Base-by-base conservation (phyloP, 2,113 vertebrate species). In the Helogale parvula region DNA sequence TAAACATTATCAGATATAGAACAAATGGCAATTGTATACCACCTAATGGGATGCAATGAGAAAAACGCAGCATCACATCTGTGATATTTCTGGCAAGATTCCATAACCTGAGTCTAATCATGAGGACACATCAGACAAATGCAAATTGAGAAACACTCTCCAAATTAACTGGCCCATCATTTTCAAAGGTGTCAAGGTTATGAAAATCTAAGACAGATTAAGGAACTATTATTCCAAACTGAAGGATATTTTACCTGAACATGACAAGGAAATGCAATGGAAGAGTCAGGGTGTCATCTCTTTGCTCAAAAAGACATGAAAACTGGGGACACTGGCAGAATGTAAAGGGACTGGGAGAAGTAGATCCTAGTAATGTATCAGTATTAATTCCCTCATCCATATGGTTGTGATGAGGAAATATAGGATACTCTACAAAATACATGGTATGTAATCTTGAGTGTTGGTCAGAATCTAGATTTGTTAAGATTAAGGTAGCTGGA, bases 241-340 rank as follows among this genome's bases (percentile, higher is more conserved):
- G 50, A 94, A 35, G 33, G 47, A 21, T 77, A 83, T 87, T 45
- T 84, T 77, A 69, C 47, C 94, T 50, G 29, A 38, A 69, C 38
- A 31, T 41, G 33, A 88, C 69, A 83, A 92, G 35, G 38, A 79
- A 95, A 92, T n/a, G 33, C 27, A 88, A 63, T 50, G 31, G 6
- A 12, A 41, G 4, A 33, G 38, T 16, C 92, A 60, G 33, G 25
- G 10, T 86, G 11, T 50, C 33, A 82, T 60, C 8, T 2, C 74
- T 96, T 87, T 33, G 38, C 76, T 23, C n/a, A 50, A 91, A 96
- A 69, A 33, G 68, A 74, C 33, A 21, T 79, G 50, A 83, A 94
- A 92, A 72, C 13, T 23, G 17, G 63, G 60, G 17, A 71, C 45
- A 69, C 14, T 68, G 57, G 74, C 31, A 82, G 41, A 77, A 80